phyloP scores from a whole-genome alignment of 2,797 vertebrate species.

The Sebastes cheni region DNA sequence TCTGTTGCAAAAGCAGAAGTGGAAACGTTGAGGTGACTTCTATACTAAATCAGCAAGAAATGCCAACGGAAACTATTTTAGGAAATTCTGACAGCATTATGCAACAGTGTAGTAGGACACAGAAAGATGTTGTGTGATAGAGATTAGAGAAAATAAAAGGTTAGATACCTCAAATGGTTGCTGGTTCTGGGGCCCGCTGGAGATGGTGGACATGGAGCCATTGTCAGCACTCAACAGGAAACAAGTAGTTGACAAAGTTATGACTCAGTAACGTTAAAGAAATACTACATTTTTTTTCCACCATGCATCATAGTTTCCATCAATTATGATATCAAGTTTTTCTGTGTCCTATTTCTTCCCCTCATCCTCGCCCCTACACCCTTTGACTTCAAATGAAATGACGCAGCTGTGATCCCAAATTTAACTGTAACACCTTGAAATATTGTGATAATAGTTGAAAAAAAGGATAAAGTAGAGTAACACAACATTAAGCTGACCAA shows the following conservation, averaged over 20 bases:
- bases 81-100: conserved; percentile 12
- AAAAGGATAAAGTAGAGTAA: not conserved
- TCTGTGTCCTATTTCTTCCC: not conserved
- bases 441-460: not conserved
- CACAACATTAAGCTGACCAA: not conserved
- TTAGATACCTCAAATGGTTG: conserved; percentile 78
- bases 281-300: not conserved
- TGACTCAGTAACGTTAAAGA: not conserved
- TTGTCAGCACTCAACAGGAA: conserved; percentile 74
- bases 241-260: conserved; percentile 56
- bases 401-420: not conserved
- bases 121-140: conserved; percentile 5
- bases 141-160: conserved; percentile 17
- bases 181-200: conserved; percentile 76
- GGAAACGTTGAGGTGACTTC: not conserved
- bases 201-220: conserved; percentile 75
- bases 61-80: not conserved
- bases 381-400: not conserved
- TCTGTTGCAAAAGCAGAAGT: conserved; percentile 29
- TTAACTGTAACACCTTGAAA: not conserved
- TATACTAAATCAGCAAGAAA: conserved; percentile 14
- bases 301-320: not conserved
- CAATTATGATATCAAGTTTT: not conserved
- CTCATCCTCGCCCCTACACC: rapidly evolving
- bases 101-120: conserved; percentile 9